A percentile compares a stretch with the other conserved stretches of the same genome.
These are phyloP conservation scores for Aporophyla nigra DNA, from an alignment of 2,888 invertebrate species.

Conservation along the genomic window DNA sequence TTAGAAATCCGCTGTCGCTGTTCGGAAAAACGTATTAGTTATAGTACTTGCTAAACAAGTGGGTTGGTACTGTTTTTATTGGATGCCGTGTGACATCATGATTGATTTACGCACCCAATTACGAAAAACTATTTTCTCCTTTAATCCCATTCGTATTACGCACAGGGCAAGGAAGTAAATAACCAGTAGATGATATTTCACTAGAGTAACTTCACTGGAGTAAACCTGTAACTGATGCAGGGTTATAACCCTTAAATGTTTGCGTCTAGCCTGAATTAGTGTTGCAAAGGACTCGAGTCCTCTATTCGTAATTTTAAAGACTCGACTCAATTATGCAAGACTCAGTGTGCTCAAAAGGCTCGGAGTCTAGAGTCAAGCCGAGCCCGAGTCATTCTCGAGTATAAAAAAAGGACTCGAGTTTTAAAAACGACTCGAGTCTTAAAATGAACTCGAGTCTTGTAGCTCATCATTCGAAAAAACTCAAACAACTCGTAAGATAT, in stretches of 20 bases:
- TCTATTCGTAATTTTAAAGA: no score
- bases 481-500: no score
- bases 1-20: not conserved
- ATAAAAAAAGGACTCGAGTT: no score
- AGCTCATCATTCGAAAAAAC: no score
- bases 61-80: not conserved
- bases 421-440: no score
- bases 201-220: not conserved
- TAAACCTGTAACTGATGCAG: constrained; percentile 12
- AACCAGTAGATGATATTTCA: constrained; percentile 7
- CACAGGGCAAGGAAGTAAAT: not conserved
- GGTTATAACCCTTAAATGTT: constrained; percentile 20
- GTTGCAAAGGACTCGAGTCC: no score
- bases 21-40: constrained; percentile 13
- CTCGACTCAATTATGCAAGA: no score
- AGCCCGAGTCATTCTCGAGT: no score
- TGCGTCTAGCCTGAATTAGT: constrained; percentile 6
- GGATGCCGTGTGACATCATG: not conserved
- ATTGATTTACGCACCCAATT: constrained; percentile 23
- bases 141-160: not conserved
- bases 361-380: no score
- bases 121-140: constrained; percentile 2
- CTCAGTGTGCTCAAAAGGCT: no score
- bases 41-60: constrained; percentile 3
- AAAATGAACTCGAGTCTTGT: no score